A percentile compares a stretch with the other conserved stretches of the same genome.
phyloP scores from a whole-genome alignment of 2,797 vertebrate species.

The Dermochelys coriacea region DNA sequence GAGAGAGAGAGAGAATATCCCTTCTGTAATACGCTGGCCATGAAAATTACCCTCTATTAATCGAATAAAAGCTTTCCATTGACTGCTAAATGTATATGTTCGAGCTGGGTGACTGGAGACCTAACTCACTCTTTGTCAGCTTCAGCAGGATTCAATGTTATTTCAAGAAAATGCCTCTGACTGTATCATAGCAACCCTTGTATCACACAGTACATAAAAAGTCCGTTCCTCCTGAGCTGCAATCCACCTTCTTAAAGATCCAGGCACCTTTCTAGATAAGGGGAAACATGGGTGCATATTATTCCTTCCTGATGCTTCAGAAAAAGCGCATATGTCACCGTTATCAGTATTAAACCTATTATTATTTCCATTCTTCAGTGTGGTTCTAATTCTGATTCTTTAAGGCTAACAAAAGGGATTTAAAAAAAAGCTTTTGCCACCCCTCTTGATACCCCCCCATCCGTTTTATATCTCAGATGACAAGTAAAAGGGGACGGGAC shows the following conservation, averaged over 20 bases:
- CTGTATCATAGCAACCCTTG: constrained; percentile 81
- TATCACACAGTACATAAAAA: constrained; percentile 52
- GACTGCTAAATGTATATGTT: constrained; percentile 8
- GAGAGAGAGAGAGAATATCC: neutral
- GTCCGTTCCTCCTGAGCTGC: constrained; percentile 36
- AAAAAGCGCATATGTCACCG: accelerated
- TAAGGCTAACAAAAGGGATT: neutral
- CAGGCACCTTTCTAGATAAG: neutral
- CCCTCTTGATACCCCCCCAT: neutral
- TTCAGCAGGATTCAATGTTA: constrained; percentile 62
- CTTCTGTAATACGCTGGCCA: neutral
- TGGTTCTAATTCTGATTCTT: neutral
- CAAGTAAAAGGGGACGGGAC: constrained; percentile 22
- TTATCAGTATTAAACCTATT: neutral
- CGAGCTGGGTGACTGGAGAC: constrained; percentile 40
- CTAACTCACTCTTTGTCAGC: constrained; percentile 53
- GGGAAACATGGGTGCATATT: neutral
- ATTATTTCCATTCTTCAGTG: accelerated
- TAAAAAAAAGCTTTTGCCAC: neutral
- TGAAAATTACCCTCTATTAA: neutral
- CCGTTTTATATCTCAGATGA: constrained; percentile 39
- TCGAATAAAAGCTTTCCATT: neutral
- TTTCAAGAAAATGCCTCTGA: constrained; percentile 73
- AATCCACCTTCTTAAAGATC: constrained; percentile 17
- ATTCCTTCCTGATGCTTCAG: neutral